A percentile compares a stretch with the other conserved stretches of the same genome.
phyloP scores from a whole-genome alignment of 2,888 invertebrate species.

The Therioaphis trifolii region DNA sequence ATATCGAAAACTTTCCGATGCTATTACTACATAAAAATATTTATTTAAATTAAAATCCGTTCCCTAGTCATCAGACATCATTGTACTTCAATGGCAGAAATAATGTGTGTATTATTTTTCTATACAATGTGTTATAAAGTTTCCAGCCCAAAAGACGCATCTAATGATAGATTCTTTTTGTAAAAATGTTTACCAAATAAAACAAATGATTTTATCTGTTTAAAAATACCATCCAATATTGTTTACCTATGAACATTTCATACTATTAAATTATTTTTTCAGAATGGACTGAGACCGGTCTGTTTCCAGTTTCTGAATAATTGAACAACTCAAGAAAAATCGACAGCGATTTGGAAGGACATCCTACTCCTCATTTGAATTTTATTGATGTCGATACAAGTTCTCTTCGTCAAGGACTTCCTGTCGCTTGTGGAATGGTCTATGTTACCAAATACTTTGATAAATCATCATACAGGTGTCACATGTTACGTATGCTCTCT shows the following conservation, averaged over 20 bases:
- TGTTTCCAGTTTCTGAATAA: slow-evolving; percentile 86
- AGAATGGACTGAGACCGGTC: slow-evolving; percentile 97
- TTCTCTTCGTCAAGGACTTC: slow-evolving; percentile 97
- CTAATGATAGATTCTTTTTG: slow-evolving; percentile 96
- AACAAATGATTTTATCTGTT: slow-evolving; percentile 2
- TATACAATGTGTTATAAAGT: slow-evolving; percentile 95
- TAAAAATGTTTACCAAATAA: slow-evolving; percentile 73
- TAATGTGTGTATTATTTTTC: slow-evolving; percentile 98
- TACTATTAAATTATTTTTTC: slow-evolving; percentile 49
- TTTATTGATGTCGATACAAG: no score
- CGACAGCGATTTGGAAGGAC: slow-evolving; percentile 97
- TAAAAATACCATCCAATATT: not conserved
- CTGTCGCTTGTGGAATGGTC: slow-evolving; percentile 97
- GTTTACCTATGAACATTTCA: not conserved
- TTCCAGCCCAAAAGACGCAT: slow-evolving; percentile 84
- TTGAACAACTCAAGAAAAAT: slow-evolving; percentile 89
- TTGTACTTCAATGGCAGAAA: slow-evolving; percentile 97
- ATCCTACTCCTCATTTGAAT: no score
- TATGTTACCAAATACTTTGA: slow-evolving; percentile 92
- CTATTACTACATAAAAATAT: no score
- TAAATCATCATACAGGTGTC: slow-evolving; percentile 85
- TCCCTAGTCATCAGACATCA: no score
- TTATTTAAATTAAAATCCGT: no score
- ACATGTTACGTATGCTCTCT: no score
- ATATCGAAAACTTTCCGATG: no score